Base-by-base conservation (phyloP, 2,888 invertebrate genomes). In the Dichetophora obliterata region DNA sequence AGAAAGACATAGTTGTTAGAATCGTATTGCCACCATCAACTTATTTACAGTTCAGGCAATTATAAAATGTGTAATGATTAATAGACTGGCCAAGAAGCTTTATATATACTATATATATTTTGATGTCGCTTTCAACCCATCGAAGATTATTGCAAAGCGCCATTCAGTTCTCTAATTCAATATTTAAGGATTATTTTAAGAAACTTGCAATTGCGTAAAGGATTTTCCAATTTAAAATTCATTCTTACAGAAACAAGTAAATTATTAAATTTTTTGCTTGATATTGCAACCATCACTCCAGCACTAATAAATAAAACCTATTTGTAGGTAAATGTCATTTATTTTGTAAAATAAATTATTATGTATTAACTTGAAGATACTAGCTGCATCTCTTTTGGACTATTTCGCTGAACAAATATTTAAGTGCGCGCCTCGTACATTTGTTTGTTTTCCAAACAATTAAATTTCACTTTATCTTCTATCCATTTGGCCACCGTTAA, bases 401-500 rank as follows among this genome's bases (percentile, higher is more conserved):
- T 43, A 5, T 22, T 5, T 54, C 4, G 16, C 24, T 24, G 31
- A 14, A 11, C 27, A 9, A 4, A 11, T 43, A 61, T n/a, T 79
- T 48, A 84, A 37, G 79, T 80, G 54, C 80, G 81, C 27, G 80
- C 81, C 74, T 82, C 81, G 75, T 80, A 83, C 22, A 85, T 81
- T 54, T 85, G 84, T 66, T 82, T 83, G 76, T 85, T 86, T 57
- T 83, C 80, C 22, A 87, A 79, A 61, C 84, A 85, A 76, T 87
- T 81, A 79, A 90, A 90, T 19, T 84, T 80, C 1, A 96, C 93
- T 83, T 91, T 88, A 75, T 90, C 90, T 90, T 97, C 96, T 81
- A 98, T 93, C 92, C 92, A 96, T 82, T 93, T 94, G 0, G 96
- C 96, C 24, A 95, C 92, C 80, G 92, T 93, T 11, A 98, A 89